Evolutionary conservation across 1,140 invertebrate species (phyloP).

Genomic region (Hetaerina americana): DNA sequence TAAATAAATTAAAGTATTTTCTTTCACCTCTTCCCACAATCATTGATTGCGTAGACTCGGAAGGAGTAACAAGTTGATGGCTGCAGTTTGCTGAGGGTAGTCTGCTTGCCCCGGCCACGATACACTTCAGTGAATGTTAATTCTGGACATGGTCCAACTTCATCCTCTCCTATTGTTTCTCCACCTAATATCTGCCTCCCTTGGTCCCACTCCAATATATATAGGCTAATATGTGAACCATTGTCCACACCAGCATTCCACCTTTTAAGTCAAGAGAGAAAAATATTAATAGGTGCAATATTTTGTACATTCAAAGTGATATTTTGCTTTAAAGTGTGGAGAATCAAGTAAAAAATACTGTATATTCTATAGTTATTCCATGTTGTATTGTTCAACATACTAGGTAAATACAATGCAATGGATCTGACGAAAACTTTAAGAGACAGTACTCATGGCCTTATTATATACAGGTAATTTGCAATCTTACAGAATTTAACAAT

Average conservation of each 20-base stretch:
- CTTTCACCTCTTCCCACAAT: constrained; percentile 51
- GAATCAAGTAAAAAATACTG: no score
- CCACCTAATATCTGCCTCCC: constrained; percentile 35
- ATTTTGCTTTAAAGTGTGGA: no score
- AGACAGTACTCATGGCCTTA: no score
- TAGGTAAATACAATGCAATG: no score
- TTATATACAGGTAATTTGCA: no score
- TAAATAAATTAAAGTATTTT: no score
- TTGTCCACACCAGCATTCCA: constrained; percentile 60
- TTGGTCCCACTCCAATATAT: constrained; percentile 66
- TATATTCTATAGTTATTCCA: no score
- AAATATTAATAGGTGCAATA: constrained; percentile 8
- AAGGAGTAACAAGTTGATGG: constrained; percentile 66
- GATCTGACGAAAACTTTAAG: no score
- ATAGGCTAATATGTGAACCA: constrained; percentile 60
- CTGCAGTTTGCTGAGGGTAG: constrained; percentile 52
- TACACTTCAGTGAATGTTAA: constrained; percentile 41
- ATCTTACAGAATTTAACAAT: no score
- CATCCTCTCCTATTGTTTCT: constrained; percentile 34
- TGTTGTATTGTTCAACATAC: no score
- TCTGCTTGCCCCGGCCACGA: constrained; percentile 52
- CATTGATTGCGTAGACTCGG: constrained; percentile 68
- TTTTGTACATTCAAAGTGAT: no score
- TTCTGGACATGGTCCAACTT: not conserved
- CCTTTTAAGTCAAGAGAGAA: constrained; percentile 31